Conservation (phyloP, 1,140 invertebrate species). For the Dreissena polymorpha region DNA sequence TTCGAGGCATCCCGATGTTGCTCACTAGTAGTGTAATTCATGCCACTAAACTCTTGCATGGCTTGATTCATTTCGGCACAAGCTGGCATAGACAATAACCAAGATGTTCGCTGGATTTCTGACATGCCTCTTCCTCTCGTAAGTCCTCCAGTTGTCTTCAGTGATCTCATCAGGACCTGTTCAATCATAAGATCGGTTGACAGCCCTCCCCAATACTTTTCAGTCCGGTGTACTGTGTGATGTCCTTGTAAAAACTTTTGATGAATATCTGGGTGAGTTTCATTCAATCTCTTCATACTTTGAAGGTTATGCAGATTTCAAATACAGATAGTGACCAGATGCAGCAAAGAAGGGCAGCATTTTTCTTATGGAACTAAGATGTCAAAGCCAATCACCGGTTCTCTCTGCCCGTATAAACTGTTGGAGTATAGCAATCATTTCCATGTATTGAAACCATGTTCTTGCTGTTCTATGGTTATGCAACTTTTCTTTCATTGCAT, state of each 20-base stretch:
- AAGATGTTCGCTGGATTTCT: constrained; percentile 23
- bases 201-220: too few species aligned
- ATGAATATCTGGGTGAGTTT: too few species aligned
- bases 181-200: constrained; percentile 76
- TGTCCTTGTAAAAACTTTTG: too few species aligned
- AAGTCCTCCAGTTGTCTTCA: constrained; percentile 45
- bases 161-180: constrained; percentile 61
- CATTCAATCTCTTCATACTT: too few species aligned
- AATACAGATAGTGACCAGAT: too few species aligned
- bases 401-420: constrained; percentile 65
- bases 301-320: too few species aligned
- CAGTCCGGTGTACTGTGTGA: too few species aligned
- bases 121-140: constrained; percentile 47
- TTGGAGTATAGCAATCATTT: constrained; percentile 62
- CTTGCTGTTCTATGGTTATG: constrained; percentile 11
- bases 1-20: constrained; percentile 18
- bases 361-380: constrained; percentile 37
- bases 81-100: constrained; percentile 43
- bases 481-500: constrained; percentile 3
- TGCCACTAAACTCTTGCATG: constrained; percentile 29
- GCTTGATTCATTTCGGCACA: too few species aligned
- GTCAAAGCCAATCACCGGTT: constrained; percentile 63
- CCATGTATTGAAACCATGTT: constrained; percentile 66
- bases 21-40: constrained; percentile 13
- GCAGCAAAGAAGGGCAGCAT: too few species aligned